Evolutionary conservation across 2,113 vertebrate genomes (phyloP).

Genomic region (Proterorhinus semilunaris): DNA sequence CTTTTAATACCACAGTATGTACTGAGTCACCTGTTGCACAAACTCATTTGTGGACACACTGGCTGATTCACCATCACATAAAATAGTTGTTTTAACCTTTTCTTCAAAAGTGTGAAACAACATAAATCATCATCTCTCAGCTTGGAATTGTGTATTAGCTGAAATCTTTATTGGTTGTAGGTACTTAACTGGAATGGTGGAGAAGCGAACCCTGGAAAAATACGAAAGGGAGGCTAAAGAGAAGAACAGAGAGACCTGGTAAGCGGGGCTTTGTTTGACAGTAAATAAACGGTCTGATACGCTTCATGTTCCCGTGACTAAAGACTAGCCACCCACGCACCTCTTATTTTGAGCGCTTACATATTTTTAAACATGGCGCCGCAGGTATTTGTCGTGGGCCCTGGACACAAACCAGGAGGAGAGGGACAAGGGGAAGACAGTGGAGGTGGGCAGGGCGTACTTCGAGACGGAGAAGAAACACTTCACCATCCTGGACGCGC

Average conservation of each 20-base stretch:
- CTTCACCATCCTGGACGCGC: slow-evolving; percentile 98
- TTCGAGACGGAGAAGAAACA: slow-evolving; percentile 99
- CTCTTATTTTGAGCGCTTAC: slow-evolving; percentile 1
- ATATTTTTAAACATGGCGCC: not conserved
- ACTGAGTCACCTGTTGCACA: not conserved
- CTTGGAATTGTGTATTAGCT: not conserved
- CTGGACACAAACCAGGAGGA: slow-evolving; percentile 99
- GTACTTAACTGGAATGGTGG: slow-evolving; percentile 99
- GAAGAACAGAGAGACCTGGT: slow-evolving; percentile 99
- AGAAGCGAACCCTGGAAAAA: slow-evolving; percentile 98
- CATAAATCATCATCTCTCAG: not conserved
- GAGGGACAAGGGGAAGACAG: slow-evolving; percentile 98
- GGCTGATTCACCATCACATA: not conserved
- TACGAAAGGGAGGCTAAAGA: slow-evolving; percentile 99
- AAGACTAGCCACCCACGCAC: not conserved
- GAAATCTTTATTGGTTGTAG: slow-evolving; percentile 57
- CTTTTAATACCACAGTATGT: not conserved
- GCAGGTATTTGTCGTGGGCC: slow-evolving; percentile 98
- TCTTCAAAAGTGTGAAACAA: not conserved
- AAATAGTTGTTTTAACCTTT: not conserved
- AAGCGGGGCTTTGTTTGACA: slow-evolving; percentile 38
- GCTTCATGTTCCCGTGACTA: slow-evolving; percentile 5
- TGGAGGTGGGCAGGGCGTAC: slow-evolving; percentile 97
- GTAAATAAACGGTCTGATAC: not conserved
- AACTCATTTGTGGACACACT: not conserved